These are phyloP conservation scores for Solenopsis fugax DNA, from an alignment of 1,140 invertebrate species.

Conservation along the genomic window DNA sequence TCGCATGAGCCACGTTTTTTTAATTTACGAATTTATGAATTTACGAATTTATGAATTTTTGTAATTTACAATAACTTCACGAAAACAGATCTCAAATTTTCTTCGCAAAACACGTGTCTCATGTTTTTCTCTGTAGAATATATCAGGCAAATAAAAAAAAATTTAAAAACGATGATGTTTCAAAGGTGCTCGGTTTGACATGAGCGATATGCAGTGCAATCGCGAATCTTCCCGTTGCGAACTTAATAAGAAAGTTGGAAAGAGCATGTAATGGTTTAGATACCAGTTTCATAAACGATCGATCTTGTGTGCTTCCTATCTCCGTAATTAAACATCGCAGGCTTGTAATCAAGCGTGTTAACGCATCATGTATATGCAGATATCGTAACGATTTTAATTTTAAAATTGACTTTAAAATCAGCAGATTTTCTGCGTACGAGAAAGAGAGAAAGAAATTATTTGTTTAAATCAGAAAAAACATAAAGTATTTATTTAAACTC, in stretches of 20 bases:
- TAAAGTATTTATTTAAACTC: not conserved
- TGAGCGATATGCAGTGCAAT: not conserved
- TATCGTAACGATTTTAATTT: not conserved
- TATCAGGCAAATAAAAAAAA: too few relatives aligned
- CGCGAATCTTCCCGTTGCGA: not conserved
- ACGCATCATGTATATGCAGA: not conserved
- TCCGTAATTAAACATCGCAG: not conserved
- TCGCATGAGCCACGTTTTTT: too few relatives aligned
- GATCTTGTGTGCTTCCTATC: not conserved
- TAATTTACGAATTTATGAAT: too few relatives aligned
- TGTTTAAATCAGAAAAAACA: not conserved
- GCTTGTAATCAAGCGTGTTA: not conserved
- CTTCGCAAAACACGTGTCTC: too few relatives aligned
- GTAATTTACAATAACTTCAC: too few relatives aligned
- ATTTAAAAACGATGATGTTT: too few relatives aligned
- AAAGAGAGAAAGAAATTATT: not conserved
- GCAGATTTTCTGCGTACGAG: not conserved
- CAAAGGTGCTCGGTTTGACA: too few relatives aligned
- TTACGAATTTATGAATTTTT: too few relatives aligned
- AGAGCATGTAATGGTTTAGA: not conserved
- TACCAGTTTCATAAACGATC: constrained; percentile 4
- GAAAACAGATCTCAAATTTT: too few relatives aligned
- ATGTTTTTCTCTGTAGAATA: too few relatives aligned
- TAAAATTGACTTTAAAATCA: not conserved
- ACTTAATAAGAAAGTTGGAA: not conserved